Conservation (phyloP, 2,797 vertebrate genomes). For the Acanthopagrus latus region DNA sequence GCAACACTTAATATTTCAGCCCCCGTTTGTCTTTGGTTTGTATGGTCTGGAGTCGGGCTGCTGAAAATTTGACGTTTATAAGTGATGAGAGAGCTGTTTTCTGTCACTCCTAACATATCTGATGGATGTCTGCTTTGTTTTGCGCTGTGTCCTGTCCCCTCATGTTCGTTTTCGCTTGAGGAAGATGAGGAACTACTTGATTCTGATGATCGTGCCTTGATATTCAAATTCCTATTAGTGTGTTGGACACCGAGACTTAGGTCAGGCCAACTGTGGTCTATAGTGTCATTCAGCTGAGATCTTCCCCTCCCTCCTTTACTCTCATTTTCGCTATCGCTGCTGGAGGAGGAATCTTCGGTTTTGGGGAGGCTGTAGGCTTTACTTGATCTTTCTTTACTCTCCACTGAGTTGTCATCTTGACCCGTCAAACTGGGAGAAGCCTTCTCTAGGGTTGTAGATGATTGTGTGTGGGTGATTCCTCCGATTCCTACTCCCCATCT, state of each 20-base stretch:
- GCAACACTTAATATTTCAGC: slow-evolving; percentile 1
- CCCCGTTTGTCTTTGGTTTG: background rate
- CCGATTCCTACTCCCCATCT: slow-evolving; percentile 5
- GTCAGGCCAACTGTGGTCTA: slow-evolving; percentile 22
- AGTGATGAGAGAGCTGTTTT: slow-evolving; percentile 48
- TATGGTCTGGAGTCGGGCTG: slow-evolving; percentile 15
- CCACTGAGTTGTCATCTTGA: background rate
- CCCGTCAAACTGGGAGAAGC: slow-evolving; percentile 7
- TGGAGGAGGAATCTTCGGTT: slow-evolving; percentile 26
- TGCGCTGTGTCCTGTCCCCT: background rate
- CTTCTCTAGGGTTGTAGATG: slow-evolving; percentile 22
- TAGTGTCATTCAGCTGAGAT: slow-evolving; percentile 33
- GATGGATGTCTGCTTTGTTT: slow-evolving; percentile 36
- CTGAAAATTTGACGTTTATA: slow-evolving; percentile 72
- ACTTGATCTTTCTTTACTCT: slow-evolving; percentile 10
- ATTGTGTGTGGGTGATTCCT: slow-evolving; percentile 26
- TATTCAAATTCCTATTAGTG: slow-evolving; percentile 46
- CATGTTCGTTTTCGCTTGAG: slow-evolving; percentile 46
- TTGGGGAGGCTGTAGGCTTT: background rate
- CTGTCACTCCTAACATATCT: slow-evolving; percentile 22
- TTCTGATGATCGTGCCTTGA: slow-evolving; percentile 55
- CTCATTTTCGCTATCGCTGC: slow-evolving; percentile 26
- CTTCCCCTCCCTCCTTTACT: slow-evolving; percentile 5
- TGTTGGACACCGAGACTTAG: slow-evolving; percentile 50
- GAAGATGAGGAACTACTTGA: slow-evolving; percentile 44